Base-by-base conservation (phyloP, 2,888 invertebrate species). In the Caenorhabditis uteleia region DNA sequence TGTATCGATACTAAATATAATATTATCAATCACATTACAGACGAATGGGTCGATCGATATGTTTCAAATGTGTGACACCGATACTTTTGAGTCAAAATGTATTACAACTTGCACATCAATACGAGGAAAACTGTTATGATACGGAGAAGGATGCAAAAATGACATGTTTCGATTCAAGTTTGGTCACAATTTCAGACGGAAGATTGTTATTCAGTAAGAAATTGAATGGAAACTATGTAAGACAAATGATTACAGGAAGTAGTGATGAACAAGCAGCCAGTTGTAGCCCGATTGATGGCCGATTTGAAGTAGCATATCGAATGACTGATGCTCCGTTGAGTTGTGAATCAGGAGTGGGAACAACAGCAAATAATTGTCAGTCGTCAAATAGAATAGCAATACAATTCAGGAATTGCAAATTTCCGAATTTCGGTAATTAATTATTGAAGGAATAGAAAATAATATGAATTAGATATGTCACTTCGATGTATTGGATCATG, bases 61-160 rank as follows among this genome's bases (percentile, higher is more conserved):
- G 77, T 59, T 77, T 68, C 49, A 70, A 77, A 21, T 77, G 77
- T 48, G 53, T 77, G 18, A 77, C 77, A 1, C 67, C 77, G 10
- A 59, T 77, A 3, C 33, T 70, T 5, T 45, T 64, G n/a, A 58
- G 72, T 2, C 45, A 64, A 2, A 77, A 77, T 51, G 68, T 77
- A 16, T 48, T 77, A 8, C 77, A 77, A 16, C 33, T 70, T 12
- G 74, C 74, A n/a, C 74, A 77, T 60, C 77, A 77, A 51, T 64
- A 65, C 23, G 77, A 75, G 58, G 72, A 70, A 33, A 57, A 68
- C 21, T 77, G 77, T 42, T 59, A 74, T 51, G 71, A 70, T 8
- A 60, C 51, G 14, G 61, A 68, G 14, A 56, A 61, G 16, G 69
- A 70, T 42, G 77, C 77, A 1, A 56, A 56, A 44, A 64, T 60